Evolutionary conservation across 2,113 vertebrate species (phyloP).

Genomic region (Anarrhichthys ocellatus): DNA sequence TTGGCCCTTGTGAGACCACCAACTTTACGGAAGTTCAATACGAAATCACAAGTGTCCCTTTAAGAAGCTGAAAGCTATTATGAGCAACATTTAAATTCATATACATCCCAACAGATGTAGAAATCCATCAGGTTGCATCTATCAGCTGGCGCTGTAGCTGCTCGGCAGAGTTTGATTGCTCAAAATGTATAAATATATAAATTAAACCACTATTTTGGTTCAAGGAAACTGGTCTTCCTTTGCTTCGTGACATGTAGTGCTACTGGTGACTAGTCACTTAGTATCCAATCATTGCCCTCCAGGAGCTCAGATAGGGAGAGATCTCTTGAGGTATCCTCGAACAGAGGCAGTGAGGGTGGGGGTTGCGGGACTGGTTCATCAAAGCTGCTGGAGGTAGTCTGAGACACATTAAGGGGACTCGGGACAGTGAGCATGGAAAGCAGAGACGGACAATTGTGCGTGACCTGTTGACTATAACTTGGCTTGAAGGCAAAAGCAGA

Average conservation of each 20-base stretch:
- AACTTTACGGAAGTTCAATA: background rate
- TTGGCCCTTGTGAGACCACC: background rate
- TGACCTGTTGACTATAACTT: background rate
- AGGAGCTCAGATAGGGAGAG: conserved; percentile 64
- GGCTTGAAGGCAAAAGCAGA: background rate
- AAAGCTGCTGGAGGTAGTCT: conserved; percentile 25
- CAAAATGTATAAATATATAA: background rate
- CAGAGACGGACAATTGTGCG: background rate
- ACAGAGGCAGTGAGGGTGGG: background rate
- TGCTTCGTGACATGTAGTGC: background rate
- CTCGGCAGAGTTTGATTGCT: background rate
- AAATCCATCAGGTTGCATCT: background rate
- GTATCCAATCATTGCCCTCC: conserved; percentile 70
- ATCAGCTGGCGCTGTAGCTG: background rate
- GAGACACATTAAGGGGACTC: conserved; percentile 14
- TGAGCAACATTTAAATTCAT: background rate
- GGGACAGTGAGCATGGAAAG: conserved; percentile 60
- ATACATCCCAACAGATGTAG: background rate
- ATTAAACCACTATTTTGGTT: background rate
- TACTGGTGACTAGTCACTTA: conserved; percentile 36
- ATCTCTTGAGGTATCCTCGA: conserved; percentile 17
- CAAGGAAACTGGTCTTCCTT: background rate
- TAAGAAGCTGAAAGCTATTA: background rate
- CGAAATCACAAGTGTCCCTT: background rate
- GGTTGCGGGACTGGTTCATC: background rate